Base-by-base conservation (phyloP, 2,888 invertebrate species). In the Cryptosula pallasiana region DNA sequence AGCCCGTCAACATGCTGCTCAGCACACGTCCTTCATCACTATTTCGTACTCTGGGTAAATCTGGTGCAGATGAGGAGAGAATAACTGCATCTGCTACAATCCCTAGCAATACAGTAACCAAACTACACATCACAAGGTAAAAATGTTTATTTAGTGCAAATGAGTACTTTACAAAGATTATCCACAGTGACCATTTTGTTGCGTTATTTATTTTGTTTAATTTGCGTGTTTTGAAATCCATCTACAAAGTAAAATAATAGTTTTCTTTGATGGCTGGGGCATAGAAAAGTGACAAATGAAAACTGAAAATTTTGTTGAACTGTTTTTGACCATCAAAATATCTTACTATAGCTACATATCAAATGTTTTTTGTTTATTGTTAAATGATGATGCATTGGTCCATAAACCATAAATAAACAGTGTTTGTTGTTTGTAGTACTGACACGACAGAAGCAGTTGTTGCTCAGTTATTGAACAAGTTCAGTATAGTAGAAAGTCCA, bases 401-500 rank as follows among this genome's bases (percentile, higher is more conserved):
- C n/a, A n/a, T n/a, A n/a, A n/a, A n/a, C n/a, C n/a, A n/a, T n/a
- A n/a, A n/a, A n/a, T n/a, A n/a, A n/a, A n/a, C n/a, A n/a, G n/a
- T n/a, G n/a, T n/a, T 45, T 45, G 45, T 25, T 57, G 13, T 13
- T 63, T 63, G 13, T 27, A 63, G 63, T 63, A 27, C 25, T 3
- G 63, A 63, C n/a, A 63, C 63, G 2, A 32, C 63, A 34, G 32
- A 32, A 25, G n/a, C 32, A 13, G 63, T 63, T 2, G 27, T 63
- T 29, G 5, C 3, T 9, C 63, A 63, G 5, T 32, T 63, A 16
- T 32, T 63, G 2, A 63, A 32, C 32, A 63, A 63, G 27, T 63
- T 63, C 34, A 63, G 32, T 32, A 63, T 63, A 9, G 27, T 63
- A 3, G 63, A 63, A 9, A 63, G 63, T 63, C 63, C 63, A 63